Evolutionary conservation across 1,140 invertebrate species (phyloP).

Genomic region (Riptortus pedestris): DNA sequence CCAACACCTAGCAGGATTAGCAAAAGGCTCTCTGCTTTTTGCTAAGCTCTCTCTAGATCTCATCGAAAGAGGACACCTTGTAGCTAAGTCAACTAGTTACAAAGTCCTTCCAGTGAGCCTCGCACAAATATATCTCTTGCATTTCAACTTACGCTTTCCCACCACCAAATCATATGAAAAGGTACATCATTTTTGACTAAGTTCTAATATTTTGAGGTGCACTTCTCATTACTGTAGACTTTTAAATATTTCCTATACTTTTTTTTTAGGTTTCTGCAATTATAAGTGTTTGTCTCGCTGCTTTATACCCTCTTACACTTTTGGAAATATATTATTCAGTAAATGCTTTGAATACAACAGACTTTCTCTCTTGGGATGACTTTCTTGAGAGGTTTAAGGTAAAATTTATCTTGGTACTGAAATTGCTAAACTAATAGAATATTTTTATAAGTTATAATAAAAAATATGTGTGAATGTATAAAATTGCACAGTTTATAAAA

Average conservation of each 20-base stretch:
- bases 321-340: slow-evolving; percentile 89
- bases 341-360: slow-evolving; percentile 66
- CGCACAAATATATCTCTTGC: slow-evolving; percentile 82
- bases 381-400: slow-evolving; percentile 75
- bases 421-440: background rate
- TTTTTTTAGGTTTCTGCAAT: slow-evolving; percentile 45
- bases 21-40: slow-evolving; percentile 83
- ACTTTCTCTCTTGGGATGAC: slow-evolving; percentile 76
- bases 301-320: slow-evolving; percentile 78
- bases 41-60: slow-evolving; percentile 87
- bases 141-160: slow-evolving; percentile 88
- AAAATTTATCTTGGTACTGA: slow-evolving; percentile 27
- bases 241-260: too few species aligned
- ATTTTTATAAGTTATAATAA: too few species aligned
- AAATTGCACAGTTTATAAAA: too few species aligned
- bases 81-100: slow-evolving; percentile 84
- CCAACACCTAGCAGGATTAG: slow-evolving; percentile 68
- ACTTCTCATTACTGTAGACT: too few species aligned
- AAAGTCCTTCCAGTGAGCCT: slow-evolving; percentile 86
- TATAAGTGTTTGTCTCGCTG: slow-evolving; percentile 78
- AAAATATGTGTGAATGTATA: too few species aligned
- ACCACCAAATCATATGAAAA: slow-evolving; percentile 82
- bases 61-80: slow-evolving; percentile 82
- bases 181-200: slow-evolving; percentile 40
- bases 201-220: too few species aligned